Evolutionary conservation across 2,888 invertebrate species (phyloP).

Genomic region (Drosophila testacea): DNA sequence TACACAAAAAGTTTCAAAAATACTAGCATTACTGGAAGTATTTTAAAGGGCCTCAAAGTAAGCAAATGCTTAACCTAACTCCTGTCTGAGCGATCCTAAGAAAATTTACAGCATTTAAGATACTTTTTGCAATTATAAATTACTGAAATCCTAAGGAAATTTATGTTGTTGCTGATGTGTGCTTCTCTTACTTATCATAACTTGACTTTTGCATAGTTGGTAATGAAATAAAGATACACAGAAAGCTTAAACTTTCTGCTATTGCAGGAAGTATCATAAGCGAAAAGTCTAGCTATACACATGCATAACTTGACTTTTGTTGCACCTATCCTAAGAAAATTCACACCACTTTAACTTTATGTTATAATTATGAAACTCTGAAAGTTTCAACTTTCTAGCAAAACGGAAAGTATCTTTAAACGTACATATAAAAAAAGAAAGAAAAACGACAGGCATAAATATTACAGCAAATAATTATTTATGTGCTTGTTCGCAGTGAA

Average conservation of each 20-base stretch:
- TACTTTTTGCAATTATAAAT: too few species aligned
- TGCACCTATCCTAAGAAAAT: background rate
- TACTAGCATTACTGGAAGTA: background rate
- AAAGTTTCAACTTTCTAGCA: slow-evolving; percentile 1
- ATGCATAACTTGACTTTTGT: slow-evolving; percentile 12
- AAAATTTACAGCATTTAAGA: background rate
- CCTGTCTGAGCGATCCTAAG: background rate
- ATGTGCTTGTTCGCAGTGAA: slow-evolving; percentile 14
- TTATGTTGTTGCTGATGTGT: too few species aligned
- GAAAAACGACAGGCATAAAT: slow-evolving; percentile 1
- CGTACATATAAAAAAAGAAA: background rate
- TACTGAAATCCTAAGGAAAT: too few species aligned
- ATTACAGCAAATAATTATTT: slow-evolving; percentile 19
- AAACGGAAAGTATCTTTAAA: background rate
- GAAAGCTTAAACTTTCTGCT: background rate
- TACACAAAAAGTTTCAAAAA: background rate
- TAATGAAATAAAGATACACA: too few species aligned
- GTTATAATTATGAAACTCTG: background rate
- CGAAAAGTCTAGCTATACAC: background rate
- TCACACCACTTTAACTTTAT: background rate
- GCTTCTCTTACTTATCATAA: background rate
- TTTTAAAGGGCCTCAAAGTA: background rate
- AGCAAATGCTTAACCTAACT: background rate
- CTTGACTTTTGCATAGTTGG: background rate
- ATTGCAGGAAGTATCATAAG: background rate